Evolutionary conservation across 2,797 vertebrate genomes (phyloP).

Genomic region (Cyprinella venusta): DNA sequence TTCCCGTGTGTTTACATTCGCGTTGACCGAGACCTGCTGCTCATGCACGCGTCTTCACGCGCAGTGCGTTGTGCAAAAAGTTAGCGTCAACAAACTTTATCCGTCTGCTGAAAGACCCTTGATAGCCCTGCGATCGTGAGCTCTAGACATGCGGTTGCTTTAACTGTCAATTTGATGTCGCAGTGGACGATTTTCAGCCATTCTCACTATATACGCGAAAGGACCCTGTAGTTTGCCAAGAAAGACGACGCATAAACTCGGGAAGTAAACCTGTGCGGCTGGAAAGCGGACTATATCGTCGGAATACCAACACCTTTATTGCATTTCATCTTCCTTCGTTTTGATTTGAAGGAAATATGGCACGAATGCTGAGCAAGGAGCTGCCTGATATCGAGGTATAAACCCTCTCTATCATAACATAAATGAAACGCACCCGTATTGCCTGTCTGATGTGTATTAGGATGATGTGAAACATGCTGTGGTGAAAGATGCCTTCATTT

Average conservation of each 20-base stretch:
- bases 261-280: conserved; percentile 22
- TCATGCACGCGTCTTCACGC: not conserved
- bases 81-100: conserved; percentile 42
- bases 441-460: not conserved
- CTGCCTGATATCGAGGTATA: conserved; percentile 86
- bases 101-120: not conserved
- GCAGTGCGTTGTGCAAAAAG: not conserved
- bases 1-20: not conserved
- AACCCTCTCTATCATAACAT: conserved; percentile 24
- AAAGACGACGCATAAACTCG: conserved; percentile 1
- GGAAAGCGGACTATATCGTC: conserved; percentile 11
- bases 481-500: not conserved
- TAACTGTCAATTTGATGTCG: conserved; percentile 8
- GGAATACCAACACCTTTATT: conserved; percentile 33
- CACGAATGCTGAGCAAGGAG: conserved; percentile 80
- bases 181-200: conserved; percentile 41
- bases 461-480: not conserved
- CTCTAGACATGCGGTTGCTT: conserved; percentile 3
- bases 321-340: not conserved
- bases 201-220: conserved; percentile 28
- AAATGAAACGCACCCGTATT: not conserved
- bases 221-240: conserved; percentile 26
- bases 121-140: not conserved
- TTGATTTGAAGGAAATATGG: conserved; percentile 66
- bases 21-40: not conserved